Percentiles rank a stretch among this genome's conserved stretches.
Conservation (phyloP, 2,888 invertebrate species). For the Homarus gammarus region DNA sequence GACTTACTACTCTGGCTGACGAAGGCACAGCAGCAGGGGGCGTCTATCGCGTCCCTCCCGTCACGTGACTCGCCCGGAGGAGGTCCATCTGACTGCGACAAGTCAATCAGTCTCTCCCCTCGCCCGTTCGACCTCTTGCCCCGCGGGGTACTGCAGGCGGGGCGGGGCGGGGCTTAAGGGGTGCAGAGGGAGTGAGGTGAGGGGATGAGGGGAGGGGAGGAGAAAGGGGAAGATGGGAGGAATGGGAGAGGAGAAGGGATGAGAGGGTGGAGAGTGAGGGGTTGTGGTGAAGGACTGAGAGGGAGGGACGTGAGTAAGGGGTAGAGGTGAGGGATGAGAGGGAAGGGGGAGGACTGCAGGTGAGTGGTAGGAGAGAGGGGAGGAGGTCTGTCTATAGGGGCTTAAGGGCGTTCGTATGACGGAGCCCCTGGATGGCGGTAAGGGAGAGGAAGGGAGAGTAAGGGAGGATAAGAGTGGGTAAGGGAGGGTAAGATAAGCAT, state of each 20-base stretch:
- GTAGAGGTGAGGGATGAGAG: not conserved
- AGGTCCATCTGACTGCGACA: conserved; percentile 40
- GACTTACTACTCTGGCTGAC: conserved; percentile 4
- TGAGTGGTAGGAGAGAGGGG: not conserved
- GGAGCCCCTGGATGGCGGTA: too few relatives aligned
- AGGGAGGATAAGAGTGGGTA: too few relatives aligned
- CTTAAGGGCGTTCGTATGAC: too few relatives aligned
- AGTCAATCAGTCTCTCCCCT: conserved; percentile 11
- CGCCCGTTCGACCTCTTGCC: conserved; percentile 6
- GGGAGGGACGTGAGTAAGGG: not conserved
- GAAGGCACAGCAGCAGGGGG: not conserved
- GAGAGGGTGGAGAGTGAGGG: not conserved
- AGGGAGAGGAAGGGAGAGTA: too few relatives aligned
- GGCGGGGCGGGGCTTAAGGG: not conserved
- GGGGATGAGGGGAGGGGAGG: not conserved
- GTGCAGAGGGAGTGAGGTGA: not conserved
- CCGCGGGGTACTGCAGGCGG: not conserved
- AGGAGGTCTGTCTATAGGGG: too few relatives aligned
- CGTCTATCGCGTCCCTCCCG: not conserved
- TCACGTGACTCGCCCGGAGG: conserved; percentile 38
- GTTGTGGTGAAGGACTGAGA: too few relatives aligned
- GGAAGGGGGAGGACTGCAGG: not conserved
- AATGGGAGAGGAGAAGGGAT: not conserved
- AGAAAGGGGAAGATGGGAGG: not conserved
- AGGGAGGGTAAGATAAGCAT: too few relatives aligned